A percentile compares a stretch with the other conserved stretches of the same genome.
These are phyloP conservation scores for Tridacna gigas DNA, from an alignment of 2,888 invertebrate species.

Conservation along the genomic window DNA sequence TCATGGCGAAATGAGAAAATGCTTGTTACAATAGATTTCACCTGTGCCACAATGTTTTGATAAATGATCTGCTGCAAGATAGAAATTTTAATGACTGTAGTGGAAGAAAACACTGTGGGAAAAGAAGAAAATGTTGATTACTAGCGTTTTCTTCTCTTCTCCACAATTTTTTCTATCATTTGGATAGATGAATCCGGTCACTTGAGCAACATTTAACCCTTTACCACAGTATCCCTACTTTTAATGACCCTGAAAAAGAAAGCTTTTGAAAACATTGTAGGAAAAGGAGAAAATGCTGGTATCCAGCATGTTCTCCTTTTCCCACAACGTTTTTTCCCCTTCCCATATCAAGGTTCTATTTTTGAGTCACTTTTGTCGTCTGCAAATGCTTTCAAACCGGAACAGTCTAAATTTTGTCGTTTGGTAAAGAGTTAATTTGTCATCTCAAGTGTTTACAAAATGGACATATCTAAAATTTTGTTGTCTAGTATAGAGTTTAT, in stretches of 20 bases:
- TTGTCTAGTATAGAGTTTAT: too few species aligned
- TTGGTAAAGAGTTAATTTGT: not conserved
- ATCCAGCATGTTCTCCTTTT: not conserved
- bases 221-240: too few species aligned
- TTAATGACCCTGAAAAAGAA: too few species aligned
- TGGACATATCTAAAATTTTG: too few species aligned
- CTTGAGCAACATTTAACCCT: too few species aligned
- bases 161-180: not conserved
- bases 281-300: slow-evolving; percentile 3
- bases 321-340: not conserved
- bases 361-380: not conserved
- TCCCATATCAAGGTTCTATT: not conserved
- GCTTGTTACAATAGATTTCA: not conserved
- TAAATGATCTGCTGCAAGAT: too few species aligned
- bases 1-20: not conserved
- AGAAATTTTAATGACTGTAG: too few species aligned
- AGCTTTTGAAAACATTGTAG: not conserved
- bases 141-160: not conserved
- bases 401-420: not conserved
- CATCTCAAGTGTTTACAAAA: not conserved
- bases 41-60: not conserved
- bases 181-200: too few species aligned
- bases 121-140: not conserved
- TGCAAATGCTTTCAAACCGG: not conserved
- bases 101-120: not conserved